Evolutionary conservation across 64 coral and sea anemone species (phyloP), one percentile per base, ranked within the genome.

Genomic region (Pocillopora verrucosa): DNA sequence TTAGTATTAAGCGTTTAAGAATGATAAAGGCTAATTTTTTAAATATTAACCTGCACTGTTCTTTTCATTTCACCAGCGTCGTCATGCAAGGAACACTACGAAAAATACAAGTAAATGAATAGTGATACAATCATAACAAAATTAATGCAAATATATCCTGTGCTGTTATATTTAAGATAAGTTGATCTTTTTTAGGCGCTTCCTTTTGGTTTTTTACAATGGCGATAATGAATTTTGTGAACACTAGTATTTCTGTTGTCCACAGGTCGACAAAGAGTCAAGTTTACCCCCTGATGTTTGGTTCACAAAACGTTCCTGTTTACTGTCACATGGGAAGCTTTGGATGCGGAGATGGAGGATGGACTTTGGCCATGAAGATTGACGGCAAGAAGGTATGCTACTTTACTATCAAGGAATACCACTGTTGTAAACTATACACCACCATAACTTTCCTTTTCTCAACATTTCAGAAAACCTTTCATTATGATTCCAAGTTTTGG

Each of bases 331-430:
- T 67, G 64, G 64, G 64, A n/a, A 6, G 19, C 64, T 67, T 67
- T 67, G 64, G 64, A 67, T 67, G 64, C 22, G 64, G 64, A 67
- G 64, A 67, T 67, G 64, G 64, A 67, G 64, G 64, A 67, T 67
- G 64, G 64, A 67, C 64, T 1, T 16, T 67, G 64, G 64, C 64
- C 64, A 67, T 67, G 64, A 67, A 67, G 17, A 67, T 67, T 67
- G 64, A 67, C 17, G 64, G 64, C 64, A 20, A 5, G 7, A 67
- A 67, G 64, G 64, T 67, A 17, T 67, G 64, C 2, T 19, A 6
- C 64, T 67, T 7, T 19, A 0, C 22, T 67, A 15, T 67, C 7
- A 9, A 5, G 17, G 16, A 20, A 67, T 7, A 51, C 41, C 41
- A 19, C 64, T 22, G 6, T 6, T 7, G 6, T 20, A 3, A 1